A percentile compares a stretch with the other conserved stretches of the same genome.
Conservation (phyloP, 2,797 vertebrate species). For the Harpagifer antarcticus region DNA sequence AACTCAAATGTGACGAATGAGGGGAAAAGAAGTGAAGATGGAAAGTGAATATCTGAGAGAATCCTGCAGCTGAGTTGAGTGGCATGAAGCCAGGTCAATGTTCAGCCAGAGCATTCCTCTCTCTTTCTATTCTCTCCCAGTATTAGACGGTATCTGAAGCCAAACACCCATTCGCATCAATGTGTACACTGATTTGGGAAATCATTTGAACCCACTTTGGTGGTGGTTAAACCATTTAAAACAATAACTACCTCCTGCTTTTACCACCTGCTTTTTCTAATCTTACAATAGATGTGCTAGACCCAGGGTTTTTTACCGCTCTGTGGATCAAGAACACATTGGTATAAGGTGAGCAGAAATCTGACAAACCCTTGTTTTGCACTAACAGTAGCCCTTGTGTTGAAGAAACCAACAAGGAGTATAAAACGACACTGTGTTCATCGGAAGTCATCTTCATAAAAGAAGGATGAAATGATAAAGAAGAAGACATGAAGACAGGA, state of each 20-base stretch:
- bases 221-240: neutral
- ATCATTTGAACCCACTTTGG: neutral
- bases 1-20: constrained; percentile 30
- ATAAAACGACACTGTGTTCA: constrained; percentile 21
- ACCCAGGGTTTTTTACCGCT: neutral
- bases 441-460: neutral
- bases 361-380: neutral
- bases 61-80: constrained; percentile 65
- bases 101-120: constrained; percentile 83
- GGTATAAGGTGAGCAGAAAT: neutral
- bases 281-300: neutral
- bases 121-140: constrained; percentile 19
- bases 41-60: constrained; percentile 34
- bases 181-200: constrained; percentile 8
- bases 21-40: constrained; percentile 32
- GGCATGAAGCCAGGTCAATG: constrained; percentile 78
- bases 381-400: neutral
- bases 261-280: neutral
- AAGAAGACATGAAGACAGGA: constrained; percentile 27
- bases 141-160: constrained; percentile 36
- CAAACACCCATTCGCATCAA: constrained; percentile 47
- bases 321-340: neutral
- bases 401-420: constrained; percentile 48
- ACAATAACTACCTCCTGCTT: neutral
- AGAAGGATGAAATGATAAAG: constrained; percentile 13